Evolutionary conservation across 2,113 vertebrate species (phyloP).

Genomic region (Pelecanus crispus): DNA sequence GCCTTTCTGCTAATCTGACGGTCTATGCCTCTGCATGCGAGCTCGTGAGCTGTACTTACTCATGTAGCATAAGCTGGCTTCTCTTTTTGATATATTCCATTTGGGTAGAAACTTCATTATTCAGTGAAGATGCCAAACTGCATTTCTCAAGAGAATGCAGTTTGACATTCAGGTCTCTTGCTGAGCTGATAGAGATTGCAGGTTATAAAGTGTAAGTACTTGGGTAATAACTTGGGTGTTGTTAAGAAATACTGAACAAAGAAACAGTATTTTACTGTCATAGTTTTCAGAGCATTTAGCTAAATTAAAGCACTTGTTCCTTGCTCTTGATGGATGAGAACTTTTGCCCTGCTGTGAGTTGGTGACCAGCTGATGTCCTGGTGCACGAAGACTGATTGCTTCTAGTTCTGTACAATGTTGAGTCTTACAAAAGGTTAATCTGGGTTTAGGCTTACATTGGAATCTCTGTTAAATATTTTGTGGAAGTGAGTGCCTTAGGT

Average conservation of each 20-base stretch:
- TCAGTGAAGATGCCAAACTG: not conserved
- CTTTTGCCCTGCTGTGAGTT: not conserved
- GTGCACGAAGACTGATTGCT: not conserved
- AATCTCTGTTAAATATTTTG: not conserved
- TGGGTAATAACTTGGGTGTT: not conserved
- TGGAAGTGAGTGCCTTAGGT: not conserved
- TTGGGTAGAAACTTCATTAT: not conserved
- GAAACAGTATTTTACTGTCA: not conserved
- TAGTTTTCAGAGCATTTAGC: not conserved
- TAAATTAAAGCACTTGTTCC: not conserved
- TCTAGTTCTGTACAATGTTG: not conserved
- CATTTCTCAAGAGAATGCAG: not conserved
- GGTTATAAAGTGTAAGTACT: not conserved
- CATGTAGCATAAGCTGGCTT: not conserved
- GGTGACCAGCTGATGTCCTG: not conserved
- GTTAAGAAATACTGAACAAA: not conserved
- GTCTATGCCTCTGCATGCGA: not conserved
- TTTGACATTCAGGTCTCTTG: not conserved
- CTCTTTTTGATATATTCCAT: not conserved
- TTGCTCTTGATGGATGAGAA: not conserved
- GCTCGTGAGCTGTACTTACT: not conserved
- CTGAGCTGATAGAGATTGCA: not conserved
- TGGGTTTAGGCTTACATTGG: not conserved
- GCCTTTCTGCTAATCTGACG: not conserved
- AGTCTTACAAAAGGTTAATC: not conserved